Base-by-base conservation (phyloP, 2,113 vertebrate genomes). In the Microcebus ravelobensis region DNA sequence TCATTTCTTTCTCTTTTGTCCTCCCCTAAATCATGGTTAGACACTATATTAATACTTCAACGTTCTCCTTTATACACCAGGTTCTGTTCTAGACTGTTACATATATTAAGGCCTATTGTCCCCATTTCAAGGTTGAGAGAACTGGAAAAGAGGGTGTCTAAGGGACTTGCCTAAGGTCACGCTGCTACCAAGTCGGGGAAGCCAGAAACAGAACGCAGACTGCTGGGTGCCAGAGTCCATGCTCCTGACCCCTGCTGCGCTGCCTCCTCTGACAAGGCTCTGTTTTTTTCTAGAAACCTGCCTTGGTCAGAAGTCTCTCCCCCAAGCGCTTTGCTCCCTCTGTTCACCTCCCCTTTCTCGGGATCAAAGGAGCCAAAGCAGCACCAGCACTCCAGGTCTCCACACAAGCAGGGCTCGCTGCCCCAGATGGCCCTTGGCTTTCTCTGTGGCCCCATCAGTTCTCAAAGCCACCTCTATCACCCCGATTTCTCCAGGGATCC, bases 171-270 rank as follows among this genome's bases (percentile, higher is more conserved):
- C 21, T 36, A 6, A 73, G n/a, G 55, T 59, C 68, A 77, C 36
- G 34, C 4, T 9, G 79, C 89, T 59, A 21, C 17, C 14, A 52
- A 63, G 27, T 4, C 1, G 48, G 27, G 31, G 29, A 45, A 83
- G 76, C 21, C 18, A 63, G 68, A 83, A 57, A 20, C n/a, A 4
- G 20, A 84, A 21, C 2, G 15, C 70, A 25, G 8, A 31, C 59
- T 4, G 14, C 67, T 8, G 0, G 0, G 2, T 0, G 27, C n/a
- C 31, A 7, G 68, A 9, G 0, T 18, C 57, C 8, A 1, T 36
- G 2, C 6, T 34, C 80, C 34, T 29, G 8, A 6, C n/a, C 59
- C 42, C 68, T 12, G 2, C 31, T 0, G 11, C 13, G 11, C 67
- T 2, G 1, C 63, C 6, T 61, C 57, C 39, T 29, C 31, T 20